A percentile compares a stretch with the other conserved stretches of the same genome.
Evolutionary conservation across 1,140 invertebrate genomes (phyloP).

Genomic region (Brachionus asplanchnoidis): DNA sequence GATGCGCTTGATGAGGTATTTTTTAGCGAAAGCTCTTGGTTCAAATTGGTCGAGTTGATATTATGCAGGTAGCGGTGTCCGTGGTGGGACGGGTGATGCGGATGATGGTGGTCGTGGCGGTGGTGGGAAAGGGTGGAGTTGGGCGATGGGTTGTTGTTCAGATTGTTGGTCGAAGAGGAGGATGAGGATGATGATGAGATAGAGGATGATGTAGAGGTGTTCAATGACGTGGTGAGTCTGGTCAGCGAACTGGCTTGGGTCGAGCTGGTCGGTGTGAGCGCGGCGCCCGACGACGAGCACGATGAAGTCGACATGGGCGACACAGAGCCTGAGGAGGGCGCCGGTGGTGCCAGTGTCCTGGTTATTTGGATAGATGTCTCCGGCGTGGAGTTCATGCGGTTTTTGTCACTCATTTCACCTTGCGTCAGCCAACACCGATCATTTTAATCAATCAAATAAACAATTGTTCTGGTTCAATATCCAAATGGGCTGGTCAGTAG

Average conservation of each 20-base stretch:
- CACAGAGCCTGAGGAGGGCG: background rate
- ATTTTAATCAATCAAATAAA: background rate
- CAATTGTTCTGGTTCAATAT: background rate
- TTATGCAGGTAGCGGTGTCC: slow-evolving; percentile 18
- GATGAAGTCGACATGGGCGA: slow-evolving; percentile 20
- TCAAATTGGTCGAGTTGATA: slow-evolving; percentile 20
- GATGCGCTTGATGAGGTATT: slow-evolving; percentile 36
- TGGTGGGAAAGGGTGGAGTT: background rate
- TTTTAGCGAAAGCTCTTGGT: slow-evolving; percentile 11
- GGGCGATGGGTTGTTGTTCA: slow-evolving; percentile 5
- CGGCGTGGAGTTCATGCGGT: background rate
- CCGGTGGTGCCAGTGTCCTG: background rate
- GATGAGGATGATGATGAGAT: slow-evolving; percentile 15
- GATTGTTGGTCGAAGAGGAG: slow-evolving; percentile 17
- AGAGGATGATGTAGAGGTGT: slow-evolving; percentile 18
- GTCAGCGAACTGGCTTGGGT: background rate
- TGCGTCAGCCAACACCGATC: background rate
- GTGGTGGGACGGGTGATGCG: slow-evolving; percentile 27
- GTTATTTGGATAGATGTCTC: slow-evolving; percentile 26
- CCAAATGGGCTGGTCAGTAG: background rate
- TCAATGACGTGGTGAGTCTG: slow-evolving; percentile 5
- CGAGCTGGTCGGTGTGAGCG: background rate
- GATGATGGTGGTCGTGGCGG: background rate
- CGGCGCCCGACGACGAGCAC: background rate
- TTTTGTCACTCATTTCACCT: slow-evolving; percentile 21